These are phyloP conservation scores for Rhinoraja longicauda DNA, from an alignment of 2,797 vertebrate genomes.

Conservation along the genomic window DNA sequence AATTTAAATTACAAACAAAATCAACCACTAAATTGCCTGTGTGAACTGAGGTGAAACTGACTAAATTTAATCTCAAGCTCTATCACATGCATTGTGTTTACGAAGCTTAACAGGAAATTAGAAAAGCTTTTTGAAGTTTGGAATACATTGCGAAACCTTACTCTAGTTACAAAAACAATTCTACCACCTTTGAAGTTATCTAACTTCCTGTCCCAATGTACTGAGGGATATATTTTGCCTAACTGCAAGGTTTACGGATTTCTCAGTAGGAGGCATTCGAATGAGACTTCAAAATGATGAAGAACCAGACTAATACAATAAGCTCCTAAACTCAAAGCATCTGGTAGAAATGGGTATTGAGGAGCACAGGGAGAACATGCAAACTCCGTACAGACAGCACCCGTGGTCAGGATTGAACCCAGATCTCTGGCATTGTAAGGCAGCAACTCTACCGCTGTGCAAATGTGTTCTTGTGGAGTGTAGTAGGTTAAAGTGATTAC, in stretches of 20 bases:
- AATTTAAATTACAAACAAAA: too few species aligned
- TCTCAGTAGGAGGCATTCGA: neutral
- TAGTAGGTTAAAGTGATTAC: too few species aligned
- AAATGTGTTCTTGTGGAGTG: neutral
- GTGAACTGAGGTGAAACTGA: neutral
- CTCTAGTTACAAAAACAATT: neutral
- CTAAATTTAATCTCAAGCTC: neutral
- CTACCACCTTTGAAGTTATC: neutral
- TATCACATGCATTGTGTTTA: neutral
- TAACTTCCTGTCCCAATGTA: neutral
- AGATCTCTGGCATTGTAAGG: too few species aligned
- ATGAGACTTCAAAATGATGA: neutral
- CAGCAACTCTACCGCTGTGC: too few species aligned
- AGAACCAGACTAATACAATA: neutral
- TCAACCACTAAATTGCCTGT: neutral
- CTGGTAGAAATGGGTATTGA: neutral
- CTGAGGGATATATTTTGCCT: neutral
- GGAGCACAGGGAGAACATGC: too few species aligned
- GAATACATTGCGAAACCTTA: neutral
- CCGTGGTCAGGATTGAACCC: too few species aligned
- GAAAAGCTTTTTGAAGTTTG: conserved; percentile 5
- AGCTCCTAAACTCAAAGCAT: neutral
- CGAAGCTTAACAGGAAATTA: neutral
- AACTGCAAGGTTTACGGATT: neutral
- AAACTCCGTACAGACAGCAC: too few species aligned